Percentiles rank a stretch among this genome's conserved stretches.
Evolutionary conservation across 2,888 invertebrate species (phyloP).

Genomic region (Chalcis sispes): DNA sequence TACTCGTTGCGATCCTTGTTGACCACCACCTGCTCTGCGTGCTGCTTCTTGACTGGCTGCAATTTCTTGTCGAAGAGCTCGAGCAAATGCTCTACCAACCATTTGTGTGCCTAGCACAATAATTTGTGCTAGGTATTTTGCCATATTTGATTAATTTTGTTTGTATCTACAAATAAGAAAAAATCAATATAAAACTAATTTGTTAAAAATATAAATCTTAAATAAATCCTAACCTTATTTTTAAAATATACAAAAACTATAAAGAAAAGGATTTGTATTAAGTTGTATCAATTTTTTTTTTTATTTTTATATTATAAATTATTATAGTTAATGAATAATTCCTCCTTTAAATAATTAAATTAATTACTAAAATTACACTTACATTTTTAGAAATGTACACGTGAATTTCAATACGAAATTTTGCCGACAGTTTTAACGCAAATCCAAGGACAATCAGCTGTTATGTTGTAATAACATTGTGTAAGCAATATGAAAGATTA

Average conservation of each 20-base stretch:
- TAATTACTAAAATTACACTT: conserved; percentile 33
- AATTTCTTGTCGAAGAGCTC: conserved; percentile 91
- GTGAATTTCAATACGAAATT: conserved; percentile 31
- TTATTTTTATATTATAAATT: not conserved
- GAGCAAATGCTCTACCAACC: conserved; percentile 92
- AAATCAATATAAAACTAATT: not conserved
- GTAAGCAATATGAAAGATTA: conserved; percentile 23
- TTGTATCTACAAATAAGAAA: not conserved
- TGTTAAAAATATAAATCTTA: not conserved
- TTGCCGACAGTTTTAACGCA: conserved; percentile 19
- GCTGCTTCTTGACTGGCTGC: conserved; percentile 94
- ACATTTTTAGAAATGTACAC: conserved; percentile 38
- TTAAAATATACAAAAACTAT: conserved; percentile 6
- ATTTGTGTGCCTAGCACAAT: conserved; percentile 93
- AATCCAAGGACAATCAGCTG: conserved; percentile 37
- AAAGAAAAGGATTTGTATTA: conserved; percentile 2
- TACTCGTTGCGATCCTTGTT: conserved; percentile 83
- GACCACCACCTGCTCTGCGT: conserved; percentile 84
- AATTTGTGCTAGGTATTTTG: conserved; percentile 94
- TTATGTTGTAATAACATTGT: conserved; percentile 25
- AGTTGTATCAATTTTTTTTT: conserved; percentile 4
- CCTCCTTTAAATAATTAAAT: not conserved
- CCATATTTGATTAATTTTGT: conserved; percentile 79
- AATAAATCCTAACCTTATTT: not conserved
- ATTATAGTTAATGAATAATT: conserved; percentile 4